Evolutionary conservation across 2,113 vertebrate genomes (phyloP), one percentile per base, ranked within the genome.

Genomic region (Miniopterus natalensis): DNA sequence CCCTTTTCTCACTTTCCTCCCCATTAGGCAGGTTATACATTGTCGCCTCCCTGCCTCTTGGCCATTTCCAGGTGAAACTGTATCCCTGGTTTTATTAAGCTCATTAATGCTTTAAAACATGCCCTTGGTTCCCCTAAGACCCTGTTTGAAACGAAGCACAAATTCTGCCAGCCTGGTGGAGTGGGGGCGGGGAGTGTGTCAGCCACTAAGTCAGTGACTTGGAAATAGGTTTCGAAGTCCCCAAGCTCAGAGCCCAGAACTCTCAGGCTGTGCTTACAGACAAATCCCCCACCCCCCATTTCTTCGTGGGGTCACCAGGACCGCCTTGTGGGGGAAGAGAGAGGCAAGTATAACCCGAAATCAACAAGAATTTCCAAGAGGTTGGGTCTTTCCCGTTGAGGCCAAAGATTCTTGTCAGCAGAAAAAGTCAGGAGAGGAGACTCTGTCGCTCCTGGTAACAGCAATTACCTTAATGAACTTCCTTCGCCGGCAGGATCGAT

Each of bases 1-100:
- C 96, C 51, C 94, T 97, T 97, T 98, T 87, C 63, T 96, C 31
- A n/a, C 96, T 97, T 98, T 97, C 97, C 97, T 98, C 97, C 98
- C 98, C 97, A 94, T 98, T 98, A 97, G 98, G 98, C 10, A 97
- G 98, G 97, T 98, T 96, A 97, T 97, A 63, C 66, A 25, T 70
- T 45, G 84, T 74, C 51, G 23, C 75, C 81, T 95, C 93, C 84
- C 78, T 68, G 42, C 77, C 79, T 92, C 61, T 74, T 42, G 78
- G 90, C 20, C 1, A 4, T 47, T 80, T 84, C 87, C 31, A 18
- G 27, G 65, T 36, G n/a, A 42, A 79, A 66, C 65, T 3, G 20
- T 15, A 0, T n/a, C 25, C 51, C 49, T 14, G 23, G n/a, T 31
- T 90, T 20, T 6, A 3, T 18, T 8, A 55, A 23, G 12, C 21